Evolutionary conservation across 2,797 vertebrate genomes (phyloP).

Genomic region (Buceros bicornis): DNA sequence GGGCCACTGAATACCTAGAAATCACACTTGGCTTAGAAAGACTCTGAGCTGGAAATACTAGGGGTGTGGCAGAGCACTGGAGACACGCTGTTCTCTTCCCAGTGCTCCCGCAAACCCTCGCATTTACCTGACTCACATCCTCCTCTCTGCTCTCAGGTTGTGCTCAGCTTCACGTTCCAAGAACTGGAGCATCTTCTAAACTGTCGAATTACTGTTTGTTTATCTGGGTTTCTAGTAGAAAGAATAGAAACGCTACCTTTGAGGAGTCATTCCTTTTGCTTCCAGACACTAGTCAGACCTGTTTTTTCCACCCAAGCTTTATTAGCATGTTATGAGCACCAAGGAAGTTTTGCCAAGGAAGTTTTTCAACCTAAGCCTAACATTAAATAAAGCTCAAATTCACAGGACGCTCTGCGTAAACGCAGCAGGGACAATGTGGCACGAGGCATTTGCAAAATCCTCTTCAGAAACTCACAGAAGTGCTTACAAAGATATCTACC

Average conservation of each 20-base stretch:
- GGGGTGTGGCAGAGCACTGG: neutral
- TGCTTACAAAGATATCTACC: slow-evolving; percentile 13
- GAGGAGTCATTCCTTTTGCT: neutral
- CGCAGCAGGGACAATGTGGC: neutral
- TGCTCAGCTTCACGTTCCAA: neutral
- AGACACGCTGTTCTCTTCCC: neutral
- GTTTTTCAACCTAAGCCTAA: neutral
- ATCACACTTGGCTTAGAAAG: neutral
- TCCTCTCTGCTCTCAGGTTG: neutral
- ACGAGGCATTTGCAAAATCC: neutral
- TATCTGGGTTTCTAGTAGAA: neutral
- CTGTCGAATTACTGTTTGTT: neutral
- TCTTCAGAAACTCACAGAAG: neutral
- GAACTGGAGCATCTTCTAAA: neutral
- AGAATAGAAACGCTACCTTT: neutral
- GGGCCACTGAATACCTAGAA: neutral
- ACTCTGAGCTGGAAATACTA: neutral
- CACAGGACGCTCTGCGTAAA: neutral
- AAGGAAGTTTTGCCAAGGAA: neutral
- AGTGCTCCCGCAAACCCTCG: neutral
- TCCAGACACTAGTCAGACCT: neutral
- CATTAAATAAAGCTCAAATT: slow-evolving; percentile 19
- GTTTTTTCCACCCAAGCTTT: neutral
- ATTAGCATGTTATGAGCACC: neutral
- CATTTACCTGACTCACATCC: neutral